Conservation (phyloP, 2,888 invertebrate genomes). For the Drosophila parthenogenetica region DNA sequence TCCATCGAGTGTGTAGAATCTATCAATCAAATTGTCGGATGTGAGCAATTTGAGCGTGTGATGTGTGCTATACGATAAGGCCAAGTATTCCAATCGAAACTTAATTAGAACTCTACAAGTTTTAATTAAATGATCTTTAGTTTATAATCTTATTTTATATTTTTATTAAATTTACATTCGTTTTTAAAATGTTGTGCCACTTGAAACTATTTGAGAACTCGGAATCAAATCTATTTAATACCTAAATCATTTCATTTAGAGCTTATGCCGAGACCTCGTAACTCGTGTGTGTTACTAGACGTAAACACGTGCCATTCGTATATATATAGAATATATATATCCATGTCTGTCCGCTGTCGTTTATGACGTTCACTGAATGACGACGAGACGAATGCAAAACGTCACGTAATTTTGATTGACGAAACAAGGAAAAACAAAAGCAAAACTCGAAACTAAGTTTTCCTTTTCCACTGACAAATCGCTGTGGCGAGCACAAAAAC, state of each 20-base stretch:
- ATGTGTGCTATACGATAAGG: not conserved
- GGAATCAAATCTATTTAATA: not conserved
- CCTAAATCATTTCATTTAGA: not conserved
- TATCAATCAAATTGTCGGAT: slow-evolving; percentile 63
- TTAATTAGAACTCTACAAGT: not conserved
- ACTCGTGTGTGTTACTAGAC: not conserved
- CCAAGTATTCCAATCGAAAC: not conserved
- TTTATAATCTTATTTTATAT: too few species aligned
- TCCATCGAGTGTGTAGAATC: slow-evolving; percentile 26
- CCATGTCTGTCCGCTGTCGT: slow-evolving; percentile 16
- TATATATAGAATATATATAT: not conserved
- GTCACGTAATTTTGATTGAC: slow-evolving; percentile 80
- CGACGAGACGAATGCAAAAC: slow-evolving; percentile 52
- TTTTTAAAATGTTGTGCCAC: too few species aligned
- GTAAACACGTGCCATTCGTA: slow-evolving; percentile 27
- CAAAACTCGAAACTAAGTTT: slow-evolving; percentile 54
- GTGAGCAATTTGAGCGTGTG: slow-evolving; percentile 12
- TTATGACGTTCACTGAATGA: slow-evolving; percentile 56
- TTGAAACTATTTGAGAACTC: not conserved
- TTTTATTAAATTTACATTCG: too few species aligned
- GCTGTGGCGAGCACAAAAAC: slow-evolving; percentile 45
- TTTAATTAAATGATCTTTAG: too few species aligned
- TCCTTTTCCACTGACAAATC: slow-evolving; percentile 59
- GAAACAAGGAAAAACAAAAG: slow-evolving; percentile 63
- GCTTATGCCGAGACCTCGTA: not conserved